phyloP scores from a whole-genome alignment of 2,797 vertebrate genomes.

The Sebastes matsubarae region DNA sequence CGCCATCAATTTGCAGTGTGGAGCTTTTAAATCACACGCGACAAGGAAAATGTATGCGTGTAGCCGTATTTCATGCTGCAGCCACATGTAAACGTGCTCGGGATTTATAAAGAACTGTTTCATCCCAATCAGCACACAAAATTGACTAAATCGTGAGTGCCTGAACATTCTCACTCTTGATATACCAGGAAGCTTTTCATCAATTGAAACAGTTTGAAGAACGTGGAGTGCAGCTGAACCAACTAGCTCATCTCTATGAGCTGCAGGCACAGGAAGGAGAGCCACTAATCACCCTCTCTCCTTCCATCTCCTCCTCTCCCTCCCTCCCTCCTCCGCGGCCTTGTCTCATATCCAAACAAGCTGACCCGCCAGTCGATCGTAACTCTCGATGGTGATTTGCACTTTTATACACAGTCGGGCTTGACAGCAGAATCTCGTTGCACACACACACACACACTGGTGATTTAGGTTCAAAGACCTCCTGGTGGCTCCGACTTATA shows the following conservation, averaged over 20 bases:
- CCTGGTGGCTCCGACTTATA: slow-evolving; percentile 19
- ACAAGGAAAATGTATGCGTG: slow-evolving; percentile 13
- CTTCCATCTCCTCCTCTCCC: slow-evolving; percentile 6
- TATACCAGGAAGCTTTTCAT: slow-evolving; percentile 37
- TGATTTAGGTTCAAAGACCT: slow-evolving; percentile 17
- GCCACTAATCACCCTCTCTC: slow-evolving; percentile 55
- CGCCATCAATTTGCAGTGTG: slow-evolving; percentile 14
- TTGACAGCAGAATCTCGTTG: neutral
- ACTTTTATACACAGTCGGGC: slow-evolving; percentile 23
- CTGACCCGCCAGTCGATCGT: slow-evolving; percentile 46
- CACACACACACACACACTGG: neutral
- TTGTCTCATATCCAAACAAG: slow-evolving; percentile 48
- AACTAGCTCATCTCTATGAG: slow-evolving; percentile 29
- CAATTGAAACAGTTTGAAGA: slow-evolving; percentile 6
- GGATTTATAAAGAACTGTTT: neutral
- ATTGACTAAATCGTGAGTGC: neutral
- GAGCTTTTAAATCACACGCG: slow-evolving; percentile 28
- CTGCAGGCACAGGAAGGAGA: slow-evolving; percentile 49
- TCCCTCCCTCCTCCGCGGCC: slow-evolving; percentile 9
- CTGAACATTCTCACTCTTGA: neutral
- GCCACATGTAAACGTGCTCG: neutral
- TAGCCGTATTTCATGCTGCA: neutral
- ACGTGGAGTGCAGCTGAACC: slow-evolving; percentile 36
- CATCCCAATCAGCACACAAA: neutral
- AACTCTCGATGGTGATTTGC: slow-evolving; percentile 58